A percentile compares a stretch with the other conserved stretches of the same genome.
phyloP scores from a whole-genome alignment of 2,888 invertebrate genomes.

The Dolichomitus sp. region DNA sequence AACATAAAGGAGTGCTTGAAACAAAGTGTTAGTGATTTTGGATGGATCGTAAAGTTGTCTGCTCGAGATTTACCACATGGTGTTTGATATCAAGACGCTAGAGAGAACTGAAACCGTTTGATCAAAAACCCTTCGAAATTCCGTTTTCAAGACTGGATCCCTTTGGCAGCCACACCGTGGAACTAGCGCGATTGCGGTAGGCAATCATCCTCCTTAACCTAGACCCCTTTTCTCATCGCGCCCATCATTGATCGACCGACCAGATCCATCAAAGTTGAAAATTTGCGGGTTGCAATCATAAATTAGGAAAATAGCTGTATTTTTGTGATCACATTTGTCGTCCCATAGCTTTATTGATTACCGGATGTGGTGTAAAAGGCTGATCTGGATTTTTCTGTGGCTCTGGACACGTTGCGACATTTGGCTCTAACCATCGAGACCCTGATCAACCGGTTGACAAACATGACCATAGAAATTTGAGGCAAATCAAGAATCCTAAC shows the following conservation, averaged over 20 bases:
- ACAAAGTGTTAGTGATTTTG: conserved; percentile 12
- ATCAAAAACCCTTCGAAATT: conserved; percentile 40
- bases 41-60: background rate
- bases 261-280: background rate
- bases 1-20: background rate
- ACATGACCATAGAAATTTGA: background rate
- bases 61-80: background rate
- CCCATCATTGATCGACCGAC: background rate
- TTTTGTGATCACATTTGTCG: conserved; percentile 5
- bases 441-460: background rate
- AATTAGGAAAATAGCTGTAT: background rate
- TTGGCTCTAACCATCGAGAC: conserved; percentile 70
- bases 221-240: background rate
- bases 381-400: conserved; percentile 80
- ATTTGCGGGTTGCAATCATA: background rate
- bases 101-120: background rate
- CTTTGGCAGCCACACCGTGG: conserved; percentile 66
- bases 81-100: conserved; percentile 11
- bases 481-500: background rate
- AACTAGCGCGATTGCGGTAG: conserved; percentile 67
- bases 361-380: conserved; percentile 79
- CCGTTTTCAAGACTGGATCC: conserved; percentile 65
- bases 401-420: conserved; percentile 79
- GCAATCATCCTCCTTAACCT: conserved; percentile 29
- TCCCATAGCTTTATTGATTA: conserved; percentile 36